Evolutionary conservation across 2,797 vertebrate species (phyloP).

Genomic region (Paedocypris micromegethes): DNA sequence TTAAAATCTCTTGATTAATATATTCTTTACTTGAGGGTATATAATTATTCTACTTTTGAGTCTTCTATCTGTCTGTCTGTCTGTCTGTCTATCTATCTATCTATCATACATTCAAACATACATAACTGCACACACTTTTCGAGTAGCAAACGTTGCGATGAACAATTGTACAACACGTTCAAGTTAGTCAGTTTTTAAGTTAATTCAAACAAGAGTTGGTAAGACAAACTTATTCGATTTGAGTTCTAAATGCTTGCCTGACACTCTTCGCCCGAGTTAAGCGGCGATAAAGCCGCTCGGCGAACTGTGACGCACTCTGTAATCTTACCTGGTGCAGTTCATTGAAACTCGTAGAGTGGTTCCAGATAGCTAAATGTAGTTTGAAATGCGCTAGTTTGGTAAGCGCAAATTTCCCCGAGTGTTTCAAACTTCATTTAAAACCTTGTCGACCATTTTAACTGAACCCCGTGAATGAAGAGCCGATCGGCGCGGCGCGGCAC

Average conservation of each 20-base stretch:
- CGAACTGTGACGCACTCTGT: constrained; percentile 32
- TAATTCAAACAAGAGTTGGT: no score
- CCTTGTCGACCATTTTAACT: constrained; percentile 1
- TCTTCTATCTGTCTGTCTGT: no score
- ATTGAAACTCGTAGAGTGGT: constrained; percentile 41
- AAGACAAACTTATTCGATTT: no score
- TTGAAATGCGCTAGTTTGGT: background rate
- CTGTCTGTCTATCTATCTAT: no score
- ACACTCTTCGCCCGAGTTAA: background rate
- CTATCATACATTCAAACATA: no score
- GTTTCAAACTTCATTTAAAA: constrained; percentile 12
- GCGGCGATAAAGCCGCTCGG: background rate
- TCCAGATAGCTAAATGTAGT: constrained; percentile 32
- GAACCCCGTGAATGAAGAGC: background rate
- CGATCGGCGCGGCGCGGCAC: constrained; percentile 11
- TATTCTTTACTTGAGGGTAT: no score
- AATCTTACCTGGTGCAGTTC: constrained; percentile 63
- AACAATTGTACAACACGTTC: no score
- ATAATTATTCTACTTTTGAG: no score
- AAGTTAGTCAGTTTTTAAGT: no score
- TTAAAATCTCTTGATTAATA: no score
- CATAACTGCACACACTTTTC: no score
- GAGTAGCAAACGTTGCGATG: no score
- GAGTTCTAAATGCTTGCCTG: background rate
- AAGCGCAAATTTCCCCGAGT: constrained; percentile 4